phyloP scores from a whole-genome alignment of 2,797 vertebrate species.

The Sebastolobus alascanus region DNA sequence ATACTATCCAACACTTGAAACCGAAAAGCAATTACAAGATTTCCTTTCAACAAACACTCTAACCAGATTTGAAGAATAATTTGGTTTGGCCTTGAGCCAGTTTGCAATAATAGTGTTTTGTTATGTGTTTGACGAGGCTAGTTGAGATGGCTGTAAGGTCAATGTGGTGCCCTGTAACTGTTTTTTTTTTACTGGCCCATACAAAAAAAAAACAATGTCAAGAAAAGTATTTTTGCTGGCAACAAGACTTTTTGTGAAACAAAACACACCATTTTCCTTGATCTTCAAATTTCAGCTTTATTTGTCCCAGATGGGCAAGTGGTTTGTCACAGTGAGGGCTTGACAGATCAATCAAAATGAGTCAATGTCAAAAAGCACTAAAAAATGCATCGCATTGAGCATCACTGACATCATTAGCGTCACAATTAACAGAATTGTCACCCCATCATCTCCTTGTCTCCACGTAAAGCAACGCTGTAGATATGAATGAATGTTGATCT shows the following conservation, averaged over 20 bases:
- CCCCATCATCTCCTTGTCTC: not conserved
- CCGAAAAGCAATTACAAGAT: conserved; percentile 20
- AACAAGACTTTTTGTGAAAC: not conserved
- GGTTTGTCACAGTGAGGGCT: not conserved
- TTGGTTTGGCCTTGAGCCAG: conserved; percentile 47
- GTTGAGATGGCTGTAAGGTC: conserved; percentile 11
- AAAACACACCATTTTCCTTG: not conserved
- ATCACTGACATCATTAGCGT: conserved; percentile 16
- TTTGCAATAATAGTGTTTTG: conserved; percentile 8
- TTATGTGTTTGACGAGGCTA: conserved; percentile 5
- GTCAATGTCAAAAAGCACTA: not conserved
- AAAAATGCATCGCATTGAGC: not conserved
- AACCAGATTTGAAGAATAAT: conserved; percentile 34
- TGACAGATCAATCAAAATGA: not conserved
- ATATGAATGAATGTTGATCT: conserved; percentile 8
- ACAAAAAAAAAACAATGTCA: not conserved
- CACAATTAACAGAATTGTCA: not conserved
- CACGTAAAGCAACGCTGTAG: not conserved
- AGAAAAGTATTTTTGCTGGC: not conserved
- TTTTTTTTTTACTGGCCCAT: not conserved
- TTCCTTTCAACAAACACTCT: conserved; percentile 19
- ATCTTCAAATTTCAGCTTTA: conserved; percentile 12
- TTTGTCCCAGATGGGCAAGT: not conserved
- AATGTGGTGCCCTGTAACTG: not conserved
- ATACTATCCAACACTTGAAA: conserved; percentile 12